Evolutionary conservation across 2,113 vertebrate species (phyloP), one percentile per base, ranked within the genome.

Genomic region (Lucifuga dentata): DNA sequence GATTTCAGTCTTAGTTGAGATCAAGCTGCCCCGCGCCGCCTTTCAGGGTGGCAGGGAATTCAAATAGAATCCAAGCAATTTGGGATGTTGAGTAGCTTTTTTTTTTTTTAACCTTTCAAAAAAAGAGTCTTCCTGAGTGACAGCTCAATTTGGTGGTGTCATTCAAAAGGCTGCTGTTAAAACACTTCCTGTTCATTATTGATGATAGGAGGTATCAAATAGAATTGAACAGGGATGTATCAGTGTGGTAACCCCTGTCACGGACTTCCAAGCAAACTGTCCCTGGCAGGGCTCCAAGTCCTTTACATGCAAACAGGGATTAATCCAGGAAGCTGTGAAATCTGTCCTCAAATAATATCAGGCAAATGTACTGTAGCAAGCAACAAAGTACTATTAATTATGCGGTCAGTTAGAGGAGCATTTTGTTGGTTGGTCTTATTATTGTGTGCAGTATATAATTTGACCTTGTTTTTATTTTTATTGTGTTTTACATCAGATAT

Each of bases 1-100:
- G 78, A 85, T 84, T 76, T 76, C 64, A 35, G 45, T 48, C 59
- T 52, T 8, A 24, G 45, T 48, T 10, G 1, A 45, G 57, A 68
- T 74, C 61, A 59, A 74, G 64, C 68, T 60, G 23, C 64, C 39
- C 32, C 0, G 3, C 35, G 57, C 60, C 1, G 12, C 56, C 15
- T 58, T 45, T 49, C 23, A 3, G 6, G 44, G 51, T 29, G 53
- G 46, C 57, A 24, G 33, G 41, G 45, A 57, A 61, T 63, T 77
- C 36, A 17, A 86, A 53, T 78, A 11, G 48, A 60, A 69, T 55
- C 13, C 0, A 19, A 26, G 13, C 45, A 43, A 17, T 17, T 49
- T 24, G 17, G 43, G 20, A 50, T 29, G 39, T 20, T 3, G 1
- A 2, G 5, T 51, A 16, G 12, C 26, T 23, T 29, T 32, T 15